Evolutionary conservation across 1,140 invertebrate species (phyloP).

Genomic region (Drosophila nannoptera): DNA sequence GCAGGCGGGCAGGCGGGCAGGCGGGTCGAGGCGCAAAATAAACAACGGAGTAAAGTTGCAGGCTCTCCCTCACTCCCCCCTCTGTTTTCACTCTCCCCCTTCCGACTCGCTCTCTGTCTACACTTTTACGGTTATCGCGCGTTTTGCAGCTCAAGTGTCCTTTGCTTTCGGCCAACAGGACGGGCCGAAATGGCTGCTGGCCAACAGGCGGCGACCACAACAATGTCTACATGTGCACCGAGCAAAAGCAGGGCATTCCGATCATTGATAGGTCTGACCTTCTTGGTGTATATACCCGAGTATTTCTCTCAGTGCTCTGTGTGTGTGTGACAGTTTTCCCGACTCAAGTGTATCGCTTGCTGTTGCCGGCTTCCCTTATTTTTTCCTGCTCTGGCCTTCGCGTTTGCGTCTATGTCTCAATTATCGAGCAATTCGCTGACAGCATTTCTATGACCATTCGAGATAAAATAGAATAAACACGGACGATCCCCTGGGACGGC

Average conservation of each 20-base stretch:
- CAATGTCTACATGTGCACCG: neutral
- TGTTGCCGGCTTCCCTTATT: neutral
- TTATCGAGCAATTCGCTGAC: constrained; percentile 42
- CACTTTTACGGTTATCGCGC: constrained; percentile 42
- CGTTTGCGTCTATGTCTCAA: constrained; percentile 26
- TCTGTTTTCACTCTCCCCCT: too few relatives aligned
- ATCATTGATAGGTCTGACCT: too few relatives aligned
- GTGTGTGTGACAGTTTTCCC: constrained; percentile 29
- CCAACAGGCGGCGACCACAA: constrained; percentile 26
- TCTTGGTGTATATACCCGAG: too few relatives aligned
- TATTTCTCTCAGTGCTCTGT: neutral
- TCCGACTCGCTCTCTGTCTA: constrained; percentile 1
- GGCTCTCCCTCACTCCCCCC: neutral
- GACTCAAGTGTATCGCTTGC: constrained; percentile 31
- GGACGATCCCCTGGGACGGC: neutral
- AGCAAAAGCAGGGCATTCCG: neutral
- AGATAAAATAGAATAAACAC: constrained; percentile 21
- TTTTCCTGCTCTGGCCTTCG: neutral
- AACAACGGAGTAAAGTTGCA: constrained; percentile 47
- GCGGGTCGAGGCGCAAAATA: constrained; percentile 7
- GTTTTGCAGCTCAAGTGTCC: constrained; percentile 35
- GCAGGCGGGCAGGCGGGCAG: constrained; percentile 1
- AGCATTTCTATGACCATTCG: constrained; percentile 20
- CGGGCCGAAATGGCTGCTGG: constrained; percentile 28
- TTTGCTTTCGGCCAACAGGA: constrained; percentile 33